Percentiles rank a stretch among this genome's conserved stretches.
Evolutionary conservation across 2,797 vertebrate species (phyloP).

Genomic region (Sciurus vulgaris): DNA sequence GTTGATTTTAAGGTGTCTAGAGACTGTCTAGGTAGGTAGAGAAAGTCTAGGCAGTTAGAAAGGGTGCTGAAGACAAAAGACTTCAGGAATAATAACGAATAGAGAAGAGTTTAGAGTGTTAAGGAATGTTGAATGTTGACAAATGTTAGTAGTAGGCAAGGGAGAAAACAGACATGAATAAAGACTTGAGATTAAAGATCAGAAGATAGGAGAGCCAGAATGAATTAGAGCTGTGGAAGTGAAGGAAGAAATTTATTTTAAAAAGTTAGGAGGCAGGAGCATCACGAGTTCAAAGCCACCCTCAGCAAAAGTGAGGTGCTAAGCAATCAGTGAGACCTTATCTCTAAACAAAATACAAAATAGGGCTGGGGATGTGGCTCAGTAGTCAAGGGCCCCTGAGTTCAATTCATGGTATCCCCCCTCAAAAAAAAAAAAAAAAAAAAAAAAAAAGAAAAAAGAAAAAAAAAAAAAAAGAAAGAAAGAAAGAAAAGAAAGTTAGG

Average conservation of each 20-base stretch:
- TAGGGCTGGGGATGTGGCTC: too few relatives aligned
- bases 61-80: not conserved
- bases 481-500: not conserved
- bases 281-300: too few relatives aligned
- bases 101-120: slow-evolving; percentile 6
- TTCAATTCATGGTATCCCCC: too few relatives aligned
- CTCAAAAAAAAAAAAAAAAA: too few relatives aligned
- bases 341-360: too few relatives aligned
- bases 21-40: not conserved
- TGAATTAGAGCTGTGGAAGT: not conserved
- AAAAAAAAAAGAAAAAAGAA: too few relatives aligned
- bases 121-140: not conserved
- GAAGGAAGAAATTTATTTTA: not conserved
- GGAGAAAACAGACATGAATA: not conserved
- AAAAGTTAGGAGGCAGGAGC: not conserved
- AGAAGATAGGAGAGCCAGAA: not conserved
- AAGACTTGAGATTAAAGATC: slow-evolving; percentile 9
- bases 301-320: too few relatives aligned
- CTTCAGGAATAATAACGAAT: slow-evolving; percentile 16
- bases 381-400: too few relatives aligned
- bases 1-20: not conserved
- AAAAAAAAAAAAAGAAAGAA: too few relatives aligned
- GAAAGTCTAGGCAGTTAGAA: not conserved
- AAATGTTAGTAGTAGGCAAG: not conserved
- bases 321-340: too few relatives aligned